These are phyloP conservation scores for Pseudorhiza aurosa DNA, from an alignment of 30 jellyfish, hydroid and myxozoan genomes.

Conservation along the genomic window DNA sequence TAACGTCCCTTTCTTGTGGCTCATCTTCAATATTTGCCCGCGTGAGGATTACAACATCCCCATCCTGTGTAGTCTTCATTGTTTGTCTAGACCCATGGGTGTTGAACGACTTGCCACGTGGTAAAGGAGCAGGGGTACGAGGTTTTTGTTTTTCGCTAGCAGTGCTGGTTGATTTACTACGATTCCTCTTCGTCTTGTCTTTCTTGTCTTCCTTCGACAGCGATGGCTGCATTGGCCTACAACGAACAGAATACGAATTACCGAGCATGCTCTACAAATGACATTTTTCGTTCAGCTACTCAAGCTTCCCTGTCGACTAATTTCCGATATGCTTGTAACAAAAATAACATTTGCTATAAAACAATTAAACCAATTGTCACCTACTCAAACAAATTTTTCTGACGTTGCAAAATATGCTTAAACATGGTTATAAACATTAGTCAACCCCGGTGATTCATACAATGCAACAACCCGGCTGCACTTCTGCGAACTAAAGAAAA, in stretches of 20 bases:
- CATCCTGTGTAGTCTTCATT: slow-evolving; percentile 17
- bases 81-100: slow-evolving; percentile 27
- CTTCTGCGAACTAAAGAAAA: too few species aligned
- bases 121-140: slow-evolving; percentile 30
- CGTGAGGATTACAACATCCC: slow-evolving; percentile 37
- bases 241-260: too few species aligned
- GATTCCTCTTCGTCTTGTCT: slow-evolving; percentile 8
- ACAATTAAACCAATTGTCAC: too few species aligned
- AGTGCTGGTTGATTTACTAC: slow-evolving; percentile 61
- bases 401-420: not conserved
- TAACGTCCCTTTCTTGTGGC: slow-evolving; percentile 11
- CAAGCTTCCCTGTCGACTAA: too few species aligned
- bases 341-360: too few species aligned
- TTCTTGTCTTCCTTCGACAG: slow-evolving; percentile 4
- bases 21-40: slow-evolving; percentile 43
- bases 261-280: too few species aligned
- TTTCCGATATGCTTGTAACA: too few species aligned
- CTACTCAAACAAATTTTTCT: not conserved
- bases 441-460: not conserved
- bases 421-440: not conserved
- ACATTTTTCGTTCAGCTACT: too few species aligned
- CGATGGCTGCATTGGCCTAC: not conserved
- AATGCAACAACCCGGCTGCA: too few species aligned
- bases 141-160: slow-evolving; percentile 26
- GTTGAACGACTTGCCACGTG: slow-evolving; percentile 50